Conservation (phyloP, 2,797 vertebrate genomes). For the Enteromius unitaeniatus region DNA sequence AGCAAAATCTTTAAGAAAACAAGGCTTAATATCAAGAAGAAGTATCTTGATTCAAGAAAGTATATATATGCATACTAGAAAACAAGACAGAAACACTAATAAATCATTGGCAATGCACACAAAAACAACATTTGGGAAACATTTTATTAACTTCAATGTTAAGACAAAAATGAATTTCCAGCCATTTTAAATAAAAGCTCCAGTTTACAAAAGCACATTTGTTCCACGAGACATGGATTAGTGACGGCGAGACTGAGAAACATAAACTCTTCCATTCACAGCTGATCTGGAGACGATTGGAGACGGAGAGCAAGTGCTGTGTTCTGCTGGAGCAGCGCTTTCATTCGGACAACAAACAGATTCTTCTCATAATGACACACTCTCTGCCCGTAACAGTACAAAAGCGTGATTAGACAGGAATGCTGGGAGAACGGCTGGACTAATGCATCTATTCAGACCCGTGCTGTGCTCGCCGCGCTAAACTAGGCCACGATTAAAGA, state of each 20-base stretch:
- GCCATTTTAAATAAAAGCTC: slow-evolving; percentile 43
- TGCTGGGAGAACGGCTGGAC: slow-evolving; percentile 77
- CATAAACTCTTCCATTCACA: slow-evolving; percentile 55
- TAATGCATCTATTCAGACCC: slow-evolving; percentile 75
- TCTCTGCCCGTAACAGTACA: slow-evolving; percentile 69
- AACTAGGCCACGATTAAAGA: slow-evolving; percentile 70
- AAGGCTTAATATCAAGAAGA: no score
- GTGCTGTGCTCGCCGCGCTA: slow-evolving; percentile 70
- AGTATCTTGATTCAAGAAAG: no score
- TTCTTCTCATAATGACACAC: slow-evolving; percentile 52
- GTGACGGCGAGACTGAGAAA: slow-evolving; percentile 60
- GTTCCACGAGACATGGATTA: slow-evolving; percentile 22
- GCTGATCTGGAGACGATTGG: slow-evolving; percentile 58
- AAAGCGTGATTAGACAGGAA: slow-evolving; percentile 77
- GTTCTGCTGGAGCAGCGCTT: slow-evolving; percentile 53
- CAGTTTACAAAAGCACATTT: slow-evolving; percentile 62
- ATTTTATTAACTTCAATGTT: slow-evolving; percentile 28
- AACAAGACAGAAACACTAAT: no score
- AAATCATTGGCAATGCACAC: slow-evolving; percentile 42
- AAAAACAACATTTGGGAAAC: slow-evolving; percentile 44
- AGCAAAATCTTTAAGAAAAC: no score
- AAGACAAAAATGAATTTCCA: slow-evolving; percentile 6
- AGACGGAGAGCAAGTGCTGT: slow-evolving; percentile 62
- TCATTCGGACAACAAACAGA: slow-evolving; percentile 42
- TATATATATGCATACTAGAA: no score